These are phyloP conservation scores for Anthopleura sola DNA, from an alignment of 64 coral and sea anemone species.

Conservation along the genomic window DNA sequence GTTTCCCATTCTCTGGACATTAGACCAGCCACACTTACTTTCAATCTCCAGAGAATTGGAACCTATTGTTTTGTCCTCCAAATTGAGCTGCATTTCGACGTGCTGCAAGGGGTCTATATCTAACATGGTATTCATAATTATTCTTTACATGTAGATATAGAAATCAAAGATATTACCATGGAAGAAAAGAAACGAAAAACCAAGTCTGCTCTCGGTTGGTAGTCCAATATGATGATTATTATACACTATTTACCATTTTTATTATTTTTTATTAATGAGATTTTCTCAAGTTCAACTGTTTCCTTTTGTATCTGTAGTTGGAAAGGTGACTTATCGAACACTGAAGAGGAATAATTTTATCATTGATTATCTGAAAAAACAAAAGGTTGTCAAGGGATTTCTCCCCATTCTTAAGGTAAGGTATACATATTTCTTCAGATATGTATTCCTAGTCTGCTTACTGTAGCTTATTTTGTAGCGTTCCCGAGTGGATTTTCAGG, in stretches of 20 bases:
- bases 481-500: too few relatives aligned
- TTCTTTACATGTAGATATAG: neutral
- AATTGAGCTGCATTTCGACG: too few relatives aligned
- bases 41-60: too few relatives aligned
- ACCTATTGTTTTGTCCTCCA: too few relatives aligned
- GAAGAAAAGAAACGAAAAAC: neutral
- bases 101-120: too few relatives aligned
- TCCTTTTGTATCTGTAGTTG: neutral
- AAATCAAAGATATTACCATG: neutral
- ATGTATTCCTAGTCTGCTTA: too few relatives aligned
- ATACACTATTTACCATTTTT: too few relatives aligned
- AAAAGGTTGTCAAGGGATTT: neutral
- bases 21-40: too few relatives aligned
- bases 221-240: too few relatives aligned
- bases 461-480: neutral
- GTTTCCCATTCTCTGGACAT: too few relatives aligned
- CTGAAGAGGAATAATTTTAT: conserved; percentile 9
- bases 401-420: conserved; percentile 6
- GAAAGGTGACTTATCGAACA: conserved; percentile 1
- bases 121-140: too few relatives aligned
- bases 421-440: neutral
- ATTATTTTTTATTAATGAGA: neutral
- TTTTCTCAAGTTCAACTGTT: neutral
- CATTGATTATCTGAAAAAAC: neutral
- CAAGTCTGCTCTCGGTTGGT: neutral